Evolutionary conservation across 2,797 vertebrate species (phyloP).

Genomic region (Clarias platycephalus): DNA sequence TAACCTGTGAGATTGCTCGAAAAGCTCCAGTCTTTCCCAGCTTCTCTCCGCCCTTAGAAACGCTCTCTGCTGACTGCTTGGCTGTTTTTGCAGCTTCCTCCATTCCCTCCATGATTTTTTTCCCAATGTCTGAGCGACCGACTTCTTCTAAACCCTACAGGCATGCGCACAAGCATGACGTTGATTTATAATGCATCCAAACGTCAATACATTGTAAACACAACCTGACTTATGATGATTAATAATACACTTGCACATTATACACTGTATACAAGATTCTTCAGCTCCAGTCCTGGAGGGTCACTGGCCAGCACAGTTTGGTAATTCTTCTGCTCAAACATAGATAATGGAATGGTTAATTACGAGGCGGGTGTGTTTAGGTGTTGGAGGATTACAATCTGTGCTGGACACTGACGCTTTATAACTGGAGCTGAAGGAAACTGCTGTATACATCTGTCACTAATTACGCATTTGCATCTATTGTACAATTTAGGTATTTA

Average conservation of each 20-base stretch:
- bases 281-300: too few relatives aligned
- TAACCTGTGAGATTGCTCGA: slow-evolving; percentile 90
- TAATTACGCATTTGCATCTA: too few relatives aligned
- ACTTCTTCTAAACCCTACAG: slow-evolving; percentile 91
- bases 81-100: slow-evolving; percentile 92
- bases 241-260: not conserved
- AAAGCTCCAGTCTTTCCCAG: slow-evolving; percentile 90
- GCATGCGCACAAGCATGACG: not conserved
- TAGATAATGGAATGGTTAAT: too few relatives aligned
- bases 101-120: slow-evolving; percentile 92
- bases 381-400: too few relatives aligned
- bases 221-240: not conserved
- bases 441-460: too few relatives aligned
- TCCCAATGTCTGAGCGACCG: slow-evolving; percentile 85
- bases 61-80: slow-evolving; percentile 87
- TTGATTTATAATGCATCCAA: not conserved
- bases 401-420: too few relatives aligned
- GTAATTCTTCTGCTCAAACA: too few relatives aligned
- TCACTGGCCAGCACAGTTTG: too few relatives aligned
- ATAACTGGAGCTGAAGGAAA: too few relatives aligned
- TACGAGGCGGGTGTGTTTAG: too few relatives aligned
- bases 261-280: too few relatives aligned
- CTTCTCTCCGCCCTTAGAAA: slow-evolving; percentile 88
- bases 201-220: not conserved
- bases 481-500: not conserved